Evolutionary conservation across 2,888 invertebrate genomes (phyloP), one percentile per base, ranked within the genome.

Genomic region (Patella ulyssiponensis): DNA sequence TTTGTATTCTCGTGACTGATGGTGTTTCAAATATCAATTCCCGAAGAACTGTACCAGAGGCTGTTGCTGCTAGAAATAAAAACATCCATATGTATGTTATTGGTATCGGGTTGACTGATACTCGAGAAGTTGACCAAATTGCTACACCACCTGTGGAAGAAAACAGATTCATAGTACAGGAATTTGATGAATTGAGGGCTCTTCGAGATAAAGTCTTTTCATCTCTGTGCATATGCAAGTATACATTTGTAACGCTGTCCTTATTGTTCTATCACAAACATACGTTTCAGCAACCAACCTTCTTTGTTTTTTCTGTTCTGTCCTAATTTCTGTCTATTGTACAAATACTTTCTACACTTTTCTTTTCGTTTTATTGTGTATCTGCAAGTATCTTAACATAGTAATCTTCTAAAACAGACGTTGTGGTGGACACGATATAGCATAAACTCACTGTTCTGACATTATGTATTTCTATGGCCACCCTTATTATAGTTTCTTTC

Each of bases 61-160:
- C 86, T 14, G 78, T 79, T 56, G 53, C 23, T 14, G 80, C 80
- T 15, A 69, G 80, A 53, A 71, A 73, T 17, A 52, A 78, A 27
- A 84, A 82, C 44, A 86, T 88, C 56, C 79, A 84, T 33, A 81
- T 87, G n/a, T 85, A 86, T 75, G 87, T 84, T 58, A 84, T 88
- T 72, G 88, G 88, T 75, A 86, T 88, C 64, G 85, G 84, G 12
- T 76, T 87, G 23, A 80, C 78, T 44, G 86, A 87, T 72, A 81
- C 83, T 14, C 82, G 79, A 15, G 90, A 90, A 75, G 77, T 89
- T 44, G 82, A 86, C 74, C 83, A 79, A 54, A 88, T 89, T 15
- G 87, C 87, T 71, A 85, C 83, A 58, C 73, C 79, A 17, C 88
- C 88, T 3, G 54, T 80, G 23, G 77, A 77, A 11, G 81, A 84